Evolutionary conservation across 2,797 vertebrate genomes (phyloP).

Genomic region (Cygnus olor): DNA sequence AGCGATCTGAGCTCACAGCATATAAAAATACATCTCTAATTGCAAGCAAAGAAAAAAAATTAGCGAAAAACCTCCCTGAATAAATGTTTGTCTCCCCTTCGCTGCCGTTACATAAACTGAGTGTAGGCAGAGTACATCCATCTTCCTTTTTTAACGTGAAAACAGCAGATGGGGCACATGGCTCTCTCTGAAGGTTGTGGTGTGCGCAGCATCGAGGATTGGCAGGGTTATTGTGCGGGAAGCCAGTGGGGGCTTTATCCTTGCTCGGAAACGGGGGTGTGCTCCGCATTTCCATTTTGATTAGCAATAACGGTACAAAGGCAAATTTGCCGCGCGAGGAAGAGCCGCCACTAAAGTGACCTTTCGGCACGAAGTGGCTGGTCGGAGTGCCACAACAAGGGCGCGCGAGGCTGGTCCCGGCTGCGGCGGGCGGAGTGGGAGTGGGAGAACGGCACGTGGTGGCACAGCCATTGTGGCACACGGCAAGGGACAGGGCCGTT

Average conservation of each 20-base stretch:
- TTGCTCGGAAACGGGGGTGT: slow-evolving; percentile 37
- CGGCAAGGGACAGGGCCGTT: background rate
- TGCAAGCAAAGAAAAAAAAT: background rate
- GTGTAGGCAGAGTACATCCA: slow-evolving; percentile 35
- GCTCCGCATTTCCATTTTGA: slow-evolving; percentile 72
- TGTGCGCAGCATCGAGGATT: slow-evolving; percentile 35
- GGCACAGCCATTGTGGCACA: background rate
- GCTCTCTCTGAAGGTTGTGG: slow-evolving; percentile 57
- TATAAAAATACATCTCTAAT: background rate
- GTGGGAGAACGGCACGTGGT: background rate
- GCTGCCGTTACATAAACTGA: background rate
- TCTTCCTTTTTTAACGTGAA: slow-evolving; percentile 50
- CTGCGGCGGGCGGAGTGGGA: background rate
- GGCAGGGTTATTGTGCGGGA: slow-evolving; percentile 64
- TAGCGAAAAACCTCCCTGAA: background rate
- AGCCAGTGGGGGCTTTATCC: slow-evolving; percentile 61
- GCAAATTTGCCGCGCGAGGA: slow-evolving; percentile 58
- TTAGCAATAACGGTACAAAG: slow-evolving; percentile 68
- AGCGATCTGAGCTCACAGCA: background rate
- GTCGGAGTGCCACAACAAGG: slow-evolving; percentile 53
- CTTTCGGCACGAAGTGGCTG: slow-evolving; percentile 66
- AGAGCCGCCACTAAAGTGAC: slow-evolving; percentile 72
- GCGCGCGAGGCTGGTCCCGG: slow-evolving; percentile 35
- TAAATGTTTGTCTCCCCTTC: background rate
- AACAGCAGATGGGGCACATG: slow-evolving; percentile 67